These are phyloP conservation scores for Spinus olivaceus DNA, from an alignment of 2,797 vertebrate genomes.

Conservation along the genomic window DNA sequence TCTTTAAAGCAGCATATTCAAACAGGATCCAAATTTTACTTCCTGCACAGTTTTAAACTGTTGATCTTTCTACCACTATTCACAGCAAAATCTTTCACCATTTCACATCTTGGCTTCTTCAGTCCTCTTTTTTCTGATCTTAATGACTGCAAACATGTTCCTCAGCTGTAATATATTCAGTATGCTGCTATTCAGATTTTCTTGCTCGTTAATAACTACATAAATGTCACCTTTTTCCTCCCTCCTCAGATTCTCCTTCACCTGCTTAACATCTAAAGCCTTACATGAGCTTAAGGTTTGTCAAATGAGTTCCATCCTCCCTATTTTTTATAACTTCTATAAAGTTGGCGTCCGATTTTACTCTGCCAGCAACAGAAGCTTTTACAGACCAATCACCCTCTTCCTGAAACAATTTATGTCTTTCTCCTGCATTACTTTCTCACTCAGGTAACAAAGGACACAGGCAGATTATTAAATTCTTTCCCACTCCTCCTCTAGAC, in stretches of 20 bases:
- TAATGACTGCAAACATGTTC: slow-evolving; percentile 32
- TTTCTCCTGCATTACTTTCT: not conserved
- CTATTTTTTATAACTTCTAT: not conserved
- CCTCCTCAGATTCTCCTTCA: slow-evolving; percentile 27
- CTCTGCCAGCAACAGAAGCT: not conserved
- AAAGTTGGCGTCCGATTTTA: not conserved
- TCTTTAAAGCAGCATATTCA: slow-evolving; percentile 2
- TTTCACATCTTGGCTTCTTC: slow-evolving; percentile 32
- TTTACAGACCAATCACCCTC: not conserved
- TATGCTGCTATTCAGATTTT: slow-evolving; percentile 9
- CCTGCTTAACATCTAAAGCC: slow-evolving; percentile 18
- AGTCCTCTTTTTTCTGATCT: slow-evolving; percentile 20
- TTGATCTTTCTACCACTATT: slow-evolving; percentile 27
- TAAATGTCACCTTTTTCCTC: slow-evolving; percentile 33
- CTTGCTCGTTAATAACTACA: slow-evolving; percentile 17
- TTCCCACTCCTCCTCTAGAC: not conserved
- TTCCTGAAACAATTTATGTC: not conserved
- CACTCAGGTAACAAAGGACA: not conserved
- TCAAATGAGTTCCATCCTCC: slow-evolving; percentile 2
- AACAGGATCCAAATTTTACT: not conserved
- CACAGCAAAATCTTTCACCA: slow-evolving; percentile 3
- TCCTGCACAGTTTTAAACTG: slow-evolving; percentile 2
- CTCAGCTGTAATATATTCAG: slow-evolving; percentile 13
- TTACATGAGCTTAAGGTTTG: slow-evolving; percentile 9
- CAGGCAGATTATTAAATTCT: not conserved